phyloP scores from a whole-genome alignment of 1,140 invertebrate genomes.

The Eriosoma lanigerum region DNA sequence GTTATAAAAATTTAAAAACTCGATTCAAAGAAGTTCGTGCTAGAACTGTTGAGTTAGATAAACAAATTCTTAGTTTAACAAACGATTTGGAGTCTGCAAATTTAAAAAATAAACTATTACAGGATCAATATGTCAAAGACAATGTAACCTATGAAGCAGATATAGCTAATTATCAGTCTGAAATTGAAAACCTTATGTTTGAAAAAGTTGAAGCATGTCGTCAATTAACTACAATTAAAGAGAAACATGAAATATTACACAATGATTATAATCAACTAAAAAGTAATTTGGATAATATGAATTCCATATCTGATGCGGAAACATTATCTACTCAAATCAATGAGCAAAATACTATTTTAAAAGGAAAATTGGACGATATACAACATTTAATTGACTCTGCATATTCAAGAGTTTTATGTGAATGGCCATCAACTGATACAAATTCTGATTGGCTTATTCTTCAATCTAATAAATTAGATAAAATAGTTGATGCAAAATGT shows the following conservation, averaged over 20 bases:
- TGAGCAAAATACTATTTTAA: conserved; percentile 13
- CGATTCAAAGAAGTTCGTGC: conserved; percentile 20
- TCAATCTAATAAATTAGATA: conserved; percentile 24
- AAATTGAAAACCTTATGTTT: conserved; percentile 35
- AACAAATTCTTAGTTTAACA: neutral
- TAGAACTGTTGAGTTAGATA: conserved; percentile 8
- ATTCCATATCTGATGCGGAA: neutral
- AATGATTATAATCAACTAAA: conserved; percentile 46
- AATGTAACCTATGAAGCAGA: conserved; percentile 27
- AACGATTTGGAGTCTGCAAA: conserved; percentile 19
- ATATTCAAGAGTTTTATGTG: neutral
- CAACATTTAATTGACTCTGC: conserved; percentile 35
- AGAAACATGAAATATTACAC: conserved; percentile 41
- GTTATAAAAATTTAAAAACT: conserved; percentile 39
- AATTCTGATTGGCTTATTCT: neutral
- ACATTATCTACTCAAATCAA: neutral
- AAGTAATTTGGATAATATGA: conserved; percentile 12
- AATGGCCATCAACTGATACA: conserved; percentile 6
- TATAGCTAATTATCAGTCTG: conserved; percentile 17
- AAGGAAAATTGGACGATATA: neutral
- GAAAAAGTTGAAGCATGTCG: conserved; percentile 36
- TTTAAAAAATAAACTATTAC: neutral
- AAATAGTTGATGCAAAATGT: conserved; percentile 8
- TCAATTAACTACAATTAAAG: neutral
- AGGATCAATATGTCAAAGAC: neutral